Evolutionary conservation across 2,797 vertebrate genomes (phyloP), one percentile per base, ranked within the genome.

Genomic region (Cheirogaleus major): DNA sequence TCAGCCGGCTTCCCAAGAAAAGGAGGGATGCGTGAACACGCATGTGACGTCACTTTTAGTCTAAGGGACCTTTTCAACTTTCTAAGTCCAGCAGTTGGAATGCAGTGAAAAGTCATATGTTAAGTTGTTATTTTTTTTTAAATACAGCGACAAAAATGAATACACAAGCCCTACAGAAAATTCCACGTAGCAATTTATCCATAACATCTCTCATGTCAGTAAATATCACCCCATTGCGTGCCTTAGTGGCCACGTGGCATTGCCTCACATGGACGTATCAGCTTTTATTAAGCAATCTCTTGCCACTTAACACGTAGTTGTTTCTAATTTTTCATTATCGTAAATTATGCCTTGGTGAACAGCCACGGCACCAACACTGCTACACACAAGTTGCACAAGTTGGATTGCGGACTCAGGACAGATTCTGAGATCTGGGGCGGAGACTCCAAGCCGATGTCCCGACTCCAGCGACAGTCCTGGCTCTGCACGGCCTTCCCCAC

Each of bases 361-460:
- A 0, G 23, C 25, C 1, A 5, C 0, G 9, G 41, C 1, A 3
- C 38, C 1, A 17, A 38, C 12, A 0, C 7, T 0, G 65, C 63
- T 7, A 0, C 0, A 5, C 23, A n/a, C 25, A 4, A 14, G 50
- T 0, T 22, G 38, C 23, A 30, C 25, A 3, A 22, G 50, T 1
- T 25, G 38, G 27, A n/a, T 22, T 6, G 4, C 0, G 7, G 13
- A 50, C 32, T 32, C 55, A 22, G 38, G 17, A 25, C 7, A 48
- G 23, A 8, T 23, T 35, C 32, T 30, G 22, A 32, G 25, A 93
- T 25, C 23, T 2, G n/a, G 48, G 15, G 9, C 18, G 0, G 2
- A 23, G 41, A 15, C 0, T 50, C 91, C 4, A 1, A 59, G 63
- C 67, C 0, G 0, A 8, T 0, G 2, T 35, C 38, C 12, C 3